phyloP scores from a whole-genome alignment of 2,888 invertebrate species.

The Clunio marinus region DNA sequence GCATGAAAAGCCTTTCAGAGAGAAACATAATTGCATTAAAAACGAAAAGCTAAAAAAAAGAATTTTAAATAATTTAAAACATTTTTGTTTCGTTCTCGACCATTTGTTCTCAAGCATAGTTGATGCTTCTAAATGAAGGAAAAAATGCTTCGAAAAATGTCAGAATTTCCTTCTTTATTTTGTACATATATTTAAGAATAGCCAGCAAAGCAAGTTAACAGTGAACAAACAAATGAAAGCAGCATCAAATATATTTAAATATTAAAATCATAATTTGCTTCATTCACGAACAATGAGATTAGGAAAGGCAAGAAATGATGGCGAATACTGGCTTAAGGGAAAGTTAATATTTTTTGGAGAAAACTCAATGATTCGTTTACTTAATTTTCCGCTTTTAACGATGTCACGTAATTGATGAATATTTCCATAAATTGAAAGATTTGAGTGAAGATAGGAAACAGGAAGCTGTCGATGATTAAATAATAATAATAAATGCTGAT shows the following conservation, averaged over 20 bases:
- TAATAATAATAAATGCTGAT: no score
- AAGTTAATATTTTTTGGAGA: no score
- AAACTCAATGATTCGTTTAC: no score
- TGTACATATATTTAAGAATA: background rate
- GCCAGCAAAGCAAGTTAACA: background rate
- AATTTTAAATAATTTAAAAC: background rate
- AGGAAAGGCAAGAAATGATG: no score
- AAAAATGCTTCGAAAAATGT: background rate
- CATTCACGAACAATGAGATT: constrained; percentile 22
- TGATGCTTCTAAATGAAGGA: no score
- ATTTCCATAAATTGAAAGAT: no score
- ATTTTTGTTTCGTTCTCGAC: background rate
- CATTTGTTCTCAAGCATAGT: no score
- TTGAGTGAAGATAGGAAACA: no score
- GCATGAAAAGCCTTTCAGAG: background rate
- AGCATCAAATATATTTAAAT: background rate
- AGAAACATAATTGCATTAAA: constrained; percentile 19
- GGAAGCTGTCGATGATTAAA: no score
- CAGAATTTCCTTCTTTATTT: background rate
- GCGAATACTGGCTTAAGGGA: no score
- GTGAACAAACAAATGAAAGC: background rate
- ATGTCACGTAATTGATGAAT: no score
- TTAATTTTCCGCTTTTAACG: no score
- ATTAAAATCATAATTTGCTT: constrained; percentile 28
- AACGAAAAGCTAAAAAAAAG: constrained; percentile 11